Base-by-base conservation (phyloP, 2,797 vertebrate species). In the Poeciliopsis gracilis region DNA sequence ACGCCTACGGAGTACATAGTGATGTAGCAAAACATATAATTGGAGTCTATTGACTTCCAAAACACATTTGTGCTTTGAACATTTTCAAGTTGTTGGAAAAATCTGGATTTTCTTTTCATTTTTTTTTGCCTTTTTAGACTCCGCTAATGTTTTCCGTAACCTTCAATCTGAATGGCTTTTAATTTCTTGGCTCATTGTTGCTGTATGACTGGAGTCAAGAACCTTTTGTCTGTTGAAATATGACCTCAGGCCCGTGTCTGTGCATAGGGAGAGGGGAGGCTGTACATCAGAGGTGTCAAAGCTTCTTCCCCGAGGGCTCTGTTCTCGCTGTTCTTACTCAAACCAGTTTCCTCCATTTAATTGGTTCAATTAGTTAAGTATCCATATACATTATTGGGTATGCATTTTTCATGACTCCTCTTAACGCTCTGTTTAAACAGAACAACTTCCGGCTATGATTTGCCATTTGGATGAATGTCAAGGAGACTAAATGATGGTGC, bases 311-410 rank as follows among this genome's bases (percentile, higher is more conserved):
- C 70, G 51, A 92, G 94, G 94, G 92, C 86, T 28, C 81, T 33
- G 86, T 53, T 72, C 77, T 73, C 76, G 76, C 90, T 90, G 89
- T 81, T 93, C 90, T 83, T 91, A 86, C 86, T 93, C 91, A 89
- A 94, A 93, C 89, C 91, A 83, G 83, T 87, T 90, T 89, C 88
- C 90, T 90, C 90, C 73, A 79, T 92, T 95, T 95, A 95, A 95
- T 95, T 95, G 92, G 92, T 93, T 95, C 94, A 95, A 95, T 96
- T 96, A 96, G 94, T 94, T 92, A 94, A 95, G 91, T 94, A 95
- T 96, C 93, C 90, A 92, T 93, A 94, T 94, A 94, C 93, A 94
- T 94, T 95, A 94, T 93, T 77, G 84, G 80, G 88, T 75, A 95
- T 95, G 93, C 95, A 94, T 95, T 94, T 95, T 95, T 95, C 94